Evolutionary conservation across 2,113 vertebrate species (phyloP).

Genomic region (Toxostoma redivivum): DNA sequence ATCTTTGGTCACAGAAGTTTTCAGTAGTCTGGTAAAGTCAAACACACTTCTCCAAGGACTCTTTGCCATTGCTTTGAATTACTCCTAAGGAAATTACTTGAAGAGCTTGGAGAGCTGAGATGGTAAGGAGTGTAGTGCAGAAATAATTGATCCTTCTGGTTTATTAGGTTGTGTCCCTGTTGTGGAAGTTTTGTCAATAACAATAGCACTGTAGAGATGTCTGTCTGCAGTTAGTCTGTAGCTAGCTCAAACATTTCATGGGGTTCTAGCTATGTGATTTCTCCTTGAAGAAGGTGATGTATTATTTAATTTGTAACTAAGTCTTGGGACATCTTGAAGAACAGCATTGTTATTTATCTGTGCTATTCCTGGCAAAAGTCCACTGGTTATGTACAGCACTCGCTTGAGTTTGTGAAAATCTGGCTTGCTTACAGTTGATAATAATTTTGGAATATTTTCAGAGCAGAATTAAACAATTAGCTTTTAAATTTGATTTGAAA

Average conservation of each 20-base stretch:
- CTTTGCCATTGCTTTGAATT: slow-evolving; percentile 1
- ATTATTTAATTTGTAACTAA: slow-evolving; percentile 63
- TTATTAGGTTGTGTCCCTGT: slow-evolving; percentile 43
- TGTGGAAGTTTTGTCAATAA: slow-evolving; percentile 57
- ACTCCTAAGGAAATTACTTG: not conserved
- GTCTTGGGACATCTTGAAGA: slow-evolving; percentile 22
- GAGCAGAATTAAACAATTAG: not conserved
- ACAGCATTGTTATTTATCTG: slow-evolving; percentile 24
- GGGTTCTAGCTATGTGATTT: slow-evolving; percentile 17
- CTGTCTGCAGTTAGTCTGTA: slow-evolving; percentile 22
- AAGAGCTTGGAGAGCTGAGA: not conserved
- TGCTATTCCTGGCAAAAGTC: slow-evolving; percentile 1
- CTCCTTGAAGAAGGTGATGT: slow-evolving; percentile 55
- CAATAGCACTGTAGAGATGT: slow-evolving; percentile 2
- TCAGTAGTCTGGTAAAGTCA: not conserved
- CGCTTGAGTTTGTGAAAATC: not conserved
- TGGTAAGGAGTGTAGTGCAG: not conserved
- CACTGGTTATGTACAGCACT: not conserved
- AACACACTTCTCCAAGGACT: slow-evolving; percentile 5
- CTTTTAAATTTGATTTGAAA: not conserved
- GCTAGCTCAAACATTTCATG: slow-evolving; percentile 15
- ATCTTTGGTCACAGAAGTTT: not conserved
- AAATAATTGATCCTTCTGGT: slow-evolving; percentile 52
- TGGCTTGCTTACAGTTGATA: not conserved
- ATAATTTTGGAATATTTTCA: slow-evolving; percentile 34